Evolutionary conservation across 1,140 invertebrate species (phyloP), one percentile per base, ranked within the genome.

Genomic region (Idris sp.): DNA sequence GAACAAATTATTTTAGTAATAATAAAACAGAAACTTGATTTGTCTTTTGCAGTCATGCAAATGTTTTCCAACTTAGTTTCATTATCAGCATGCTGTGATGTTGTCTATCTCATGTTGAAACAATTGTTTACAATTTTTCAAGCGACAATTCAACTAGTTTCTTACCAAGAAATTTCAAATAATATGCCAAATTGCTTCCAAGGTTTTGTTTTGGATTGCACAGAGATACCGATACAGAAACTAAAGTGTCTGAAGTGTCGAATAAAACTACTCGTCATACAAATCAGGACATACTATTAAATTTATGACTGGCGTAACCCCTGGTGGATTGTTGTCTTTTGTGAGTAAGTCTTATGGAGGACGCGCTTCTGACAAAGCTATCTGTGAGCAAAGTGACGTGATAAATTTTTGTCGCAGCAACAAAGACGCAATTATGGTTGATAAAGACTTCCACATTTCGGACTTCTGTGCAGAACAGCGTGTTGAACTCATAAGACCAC

Each of bases 1-100:
- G 54, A 43, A 40, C 18, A 64, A 53, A 53, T 64, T 6, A 36
- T 64, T 30, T 26, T 64, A 5, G 48, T 53, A 3, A 44, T 44
- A 15, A 64, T 53, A 19, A 53, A 64, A 36, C 7, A 53, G 4
- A 53, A 64, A 35, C 19, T 64, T 0, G 48, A 43, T 36, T n/a
- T 64, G 1, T 25, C 36, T 2, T 38, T 38, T 18, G n/a, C 35
- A 13, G 35, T 38, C 2, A 4, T 38, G 11, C 14, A 13, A 2
- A n/a, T 38, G 3, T 18, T 38, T 1, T 38, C 18, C 11, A 5
- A 40, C 7, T 19, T 16, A n/a, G 14, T 40, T 40, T 18, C 36
- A 19, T n/a, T 5, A 2, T 40, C 36, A n/a, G 2, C 36, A 3
- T 40, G 36, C 14, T 5, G 36, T 4, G 16, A 40, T 1, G 14